Conservation (phyloP, 2,113 vertebrate species). For the Ochotona princeps region DNA sequence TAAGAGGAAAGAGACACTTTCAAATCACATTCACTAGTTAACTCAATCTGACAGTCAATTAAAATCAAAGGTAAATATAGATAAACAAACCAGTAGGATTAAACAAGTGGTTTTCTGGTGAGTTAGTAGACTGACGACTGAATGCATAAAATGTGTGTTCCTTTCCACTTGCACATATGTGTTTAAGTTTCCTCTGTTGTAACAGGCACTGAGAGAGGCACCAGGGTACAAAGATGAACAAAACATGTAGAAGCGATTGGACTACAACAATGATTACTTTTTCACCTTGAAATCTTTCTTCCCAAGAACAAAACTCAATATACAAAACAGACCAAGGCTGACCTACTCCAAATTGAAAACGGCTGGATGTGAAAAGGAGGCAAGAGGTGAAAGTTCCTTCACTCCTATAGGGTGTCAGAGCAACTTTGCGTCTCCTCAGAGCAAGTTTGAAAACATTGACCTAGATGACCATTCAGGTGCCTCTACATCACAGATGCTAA, state of each 20-base stretch:
- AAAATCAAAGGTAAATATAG: neutral
- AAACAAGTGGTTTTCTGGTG: neutral
- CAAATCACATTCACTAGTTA: neutral
- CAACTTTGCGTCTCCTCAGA: neutral
- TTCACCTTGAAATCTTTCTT: neutral
- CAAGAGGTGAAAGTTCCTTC: too few species aligned
- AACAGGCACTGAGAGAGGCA: neutral
- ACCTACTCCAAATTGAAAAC: neutral
- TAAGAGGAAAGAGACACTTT: neutral
- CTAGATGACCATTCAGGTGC: neutral
- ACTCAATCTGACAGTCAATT: neutral
- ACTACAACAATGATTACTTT: neutral
- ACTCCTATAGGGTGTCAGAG: neutral
- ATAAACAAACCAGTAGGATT: neutral
- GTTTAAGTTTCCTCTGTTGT: neutral
- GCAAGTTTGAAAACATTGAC: neutral
- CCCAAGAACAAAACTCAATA: conserved; percentile 4
- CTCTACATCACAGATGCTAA: neutral
- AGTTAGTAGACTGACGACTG: neutral
- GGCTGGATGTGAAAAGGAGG: neutral
- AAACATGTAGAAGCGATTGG: neutral
- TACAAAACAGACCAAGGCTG: neutral
- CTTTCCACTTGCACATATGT: neutral
- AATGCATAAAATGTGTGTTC: neutral
- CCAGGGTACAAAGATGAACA: neutral